phyloP scores from a whole-genome alignment of 2,888 invertebrate genomes.

The Hydropsyche betteni region DNA sequence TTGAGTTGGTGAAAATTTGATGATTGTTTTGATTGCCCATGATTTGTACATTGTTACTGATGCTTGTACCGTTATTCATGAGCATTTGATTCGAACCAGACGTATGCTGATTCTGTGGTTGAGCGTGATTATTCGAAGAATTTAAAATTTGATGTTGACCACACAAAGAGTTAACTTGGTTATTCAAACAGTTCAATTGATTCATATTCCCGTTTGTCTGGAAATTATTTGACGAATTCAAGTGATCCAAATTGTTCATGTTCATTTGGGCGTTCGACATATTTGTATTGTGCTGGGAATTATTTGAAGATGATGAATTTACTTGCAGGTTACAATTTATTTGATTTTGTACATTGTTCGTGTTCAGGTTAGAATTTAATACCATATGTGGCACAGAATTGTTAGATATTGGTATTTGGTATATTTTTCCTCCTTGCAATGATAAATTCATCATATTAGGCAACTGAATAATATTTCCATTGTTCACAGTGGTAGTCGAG shows the following conservation, averaged over 20 bases:
- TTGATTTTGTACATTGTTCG: constrained; percentile 61
- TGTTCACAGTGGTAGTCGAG: constrained; percentile 29
- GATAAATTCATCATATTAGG: constrained; percentile 50
- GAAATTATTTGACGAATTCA: constrained; percentile 46
- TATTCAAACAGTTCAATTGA: constrained; percentile 45
- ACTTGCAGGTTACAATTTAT: constrained; percentile 58
- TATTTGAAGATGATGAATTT: constrained; percentile 58
- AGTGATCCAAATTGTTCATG: constrained; percentile 50
- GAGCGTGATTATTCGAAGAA: constrained; percentile 54
- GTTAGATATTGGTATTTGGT: constrained; percentile 43
- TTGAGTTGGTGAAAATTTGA: constrained; percentile 60
- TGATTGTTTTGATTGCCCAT: constrained; percentile 59
- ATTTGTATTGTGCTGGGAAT: constrained; percentile 38
- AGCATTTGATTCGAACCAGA: constrained; percentile 30
- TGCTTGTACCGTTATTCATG: constrained; percentile 22
- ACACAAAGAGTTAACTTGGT: constrained; percentile 46
- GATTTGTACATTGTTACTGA: constrained; percentile 60
- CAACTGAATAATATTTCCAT: constrained; percentile 46
- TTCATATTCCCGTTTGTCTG: constrained; percentile 47
- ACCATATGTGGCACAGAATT: constrained; percentile 30
- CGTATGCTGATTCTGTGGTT: constrained; percentile 57
- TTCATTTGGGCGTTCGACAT: constrained; percentile 57
- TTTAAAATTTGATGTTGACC: constrained; percentile 44
- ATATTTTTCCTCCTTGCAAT: constrained; percentile 50
- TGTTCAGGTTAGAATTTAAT: constrained; percentile 57